phyloP scores from a whole-genome alignment of 2,113 vertebrate species.

The Eidolon helvum region DNA sequence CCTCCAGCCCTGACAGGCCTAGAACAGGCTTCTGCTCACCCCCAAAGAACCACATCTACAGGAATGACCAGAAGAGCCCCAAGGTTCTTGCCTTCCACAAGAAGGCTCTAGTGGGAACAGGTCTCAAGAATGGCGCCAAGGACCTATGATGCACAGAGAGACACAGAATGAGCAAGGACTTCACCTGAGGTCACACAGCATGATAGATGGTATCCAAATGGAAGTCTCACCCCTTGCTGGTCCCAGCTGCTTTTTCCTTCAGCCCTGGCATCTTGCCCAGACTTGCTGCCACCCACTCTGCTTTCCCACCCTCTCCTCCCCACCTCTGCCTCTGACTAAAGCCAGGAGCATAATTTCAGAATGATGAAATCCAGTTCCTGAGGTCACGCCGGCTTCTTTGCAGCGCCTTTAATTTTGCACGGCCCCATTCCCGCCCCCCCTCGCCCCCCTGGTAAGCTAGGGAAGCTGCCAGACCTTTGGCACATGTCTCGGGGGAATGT shows the following conservation, averaged over 20 bases:
- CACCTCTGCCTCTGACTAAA: constrained; percentile 41
- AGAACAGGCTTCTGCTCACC: neutral
- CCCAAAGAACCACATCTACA: neutral
- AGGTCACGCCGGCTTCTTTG: constrained; percentile 60
- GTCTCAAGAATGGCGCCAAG: neutral
- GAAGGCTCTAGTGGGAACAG: neutral
- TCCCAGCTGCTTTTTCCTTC: constrained; percentile 59
- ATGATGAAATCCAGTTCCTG: constrained; percentile 63
- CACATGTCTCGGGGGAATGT: constrained; percentile 4
- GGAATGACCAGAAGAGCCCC: neutral
- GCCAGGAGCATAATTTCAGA: constrained; percentile 68
- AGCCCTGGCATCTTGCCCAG: constrained; percentile 36
- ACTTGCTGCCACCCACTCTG: constrained; percentile 56
- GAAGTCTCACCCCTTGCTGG: neutral
- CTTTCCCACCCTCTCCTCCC: constrained; percentile 63
- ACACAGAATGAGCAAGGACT: constrained; percentile 4
- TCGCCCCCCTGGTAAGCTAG: neutral
- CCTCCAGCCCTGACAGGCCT: neutral
- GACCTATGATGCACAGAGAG: neutral
- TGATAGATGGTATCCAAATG: neutral
- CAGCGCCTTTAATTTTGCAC: constrained; percentile 62
- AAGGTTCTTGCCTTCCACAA: neutral
- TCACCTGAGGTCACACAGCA: constrained; percentile 34
- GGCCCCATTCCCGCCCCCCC: neutral
- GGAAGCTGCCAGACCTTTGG: constrained; percentile 55